Conservation (phyloP, 2,888 invertebrate species). For the Xanthia togata region DNA sequence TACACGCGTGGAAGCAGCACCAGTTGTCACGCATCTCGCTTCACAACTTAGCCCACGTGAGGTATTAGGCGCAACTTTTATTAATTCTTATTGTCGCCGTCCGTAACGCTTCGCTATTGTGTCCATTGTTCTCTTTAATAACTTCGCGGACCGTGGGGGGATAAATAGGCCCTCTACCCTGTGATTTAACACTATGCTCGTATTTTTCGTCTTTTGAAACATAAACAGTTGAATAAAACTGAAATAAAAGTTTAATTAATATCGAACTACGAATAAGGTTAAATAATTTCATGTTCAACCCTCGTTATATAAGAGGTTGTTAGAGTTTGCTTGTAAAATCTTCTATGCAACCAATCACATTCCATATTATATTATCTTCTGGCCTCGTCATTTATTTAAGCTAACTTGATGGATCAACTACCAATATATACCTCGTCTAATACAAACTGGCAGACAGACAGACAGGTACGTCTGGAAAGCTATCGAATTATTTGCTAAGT, state of each 20-base stretch:
- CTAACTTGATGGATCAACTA: neutral
- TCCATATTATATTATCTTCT: neutral
- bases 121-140: slow-evolving; percentile 50
- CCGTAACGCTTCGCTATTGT: slow-evolving; percentile 39
- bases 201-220: slow-evolving; percentile 21
- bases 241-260: slow-evolving; percentile 11
- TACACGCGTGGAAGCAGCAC: slow-evolving; percentile 4
- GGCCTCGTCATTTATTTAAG: neutral
- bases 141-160: slow-evolving; percentile 33
- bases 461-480: slow-evolving; percentile 13
- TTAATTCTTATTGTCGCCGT: slow-evolving; percentile 60
- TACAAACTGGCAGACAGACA: slow-evolving; percentile 5
- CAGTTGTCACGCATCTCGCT: slow-evolving; percentile 32
- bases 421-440: slow-evolving; percentile 3
- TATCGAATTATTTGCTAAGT: slow-evolving; percentile 43
- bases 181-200: slow-evolving; percentile 9
- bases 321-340: neutral
- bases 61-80: slow-evolving; percentile 66
- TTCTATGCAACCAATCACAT: neutral
- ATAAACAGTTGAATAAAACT: slow-evolving; percentile 24
- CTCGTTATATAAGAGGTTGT: neutral
- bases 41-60: slow-evolving; percentile 49
- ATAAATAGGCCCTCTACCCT: slow-evolving; percentile 14
- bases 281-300: neutral
- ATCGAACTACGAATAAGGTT: neutral